Evolutionary conservation across 2,888 invertebrate genomes (phyloP).

Genomic region (Timema podura): DNA sequence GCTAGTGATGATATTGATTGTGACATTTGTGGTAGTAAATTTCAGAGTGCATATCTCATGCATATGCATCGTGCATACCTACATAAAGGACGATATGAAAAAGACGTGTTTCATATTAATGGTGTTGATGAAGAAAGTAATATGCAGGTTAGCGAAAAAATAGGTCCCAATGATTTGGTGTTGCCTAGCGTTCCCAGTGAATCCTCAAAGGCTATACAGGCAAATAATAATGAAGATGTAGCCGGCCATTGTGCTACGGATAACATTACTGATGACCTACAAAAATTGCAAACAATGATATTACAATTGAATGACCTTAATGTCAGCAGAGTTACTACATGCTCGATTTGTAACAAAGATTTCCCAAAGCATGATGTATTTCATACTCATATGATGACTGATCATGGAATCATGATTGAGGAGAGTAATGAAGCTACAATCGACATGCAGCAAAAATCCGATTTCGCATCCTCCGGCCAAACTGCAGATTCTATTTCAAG

Average conservation of each 20-base stretch:
- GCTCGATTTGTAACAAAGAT: slow-evolving; percentile 67
- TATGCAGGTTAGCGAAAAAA: not conserved
- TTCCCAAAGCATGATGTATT: slow-evolving; percentile 68
- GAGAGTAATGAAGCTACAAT: slow-evolving; percentile 41
- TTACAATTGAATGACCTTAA: slow-evolving; percentile 80
- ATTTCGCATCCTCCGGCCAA: slow-evolving; percentile 38
- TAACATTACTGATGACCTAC: slow-evolving; percentile 67
- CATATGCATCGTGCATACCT: slow-evolving; percentile 46
- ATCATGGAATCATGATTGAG: slow-evolving; percentile 56
- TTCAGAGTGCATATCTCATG: slow-evolving; percentile 43
- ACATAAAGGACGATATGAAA: slow-evolving; percentile 35
- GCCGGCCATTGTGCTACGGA: slow-evolving; percentile 18
- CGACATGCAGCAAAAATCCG: slow-evolving; percentile 38
- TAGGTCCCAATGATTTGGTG: no score
- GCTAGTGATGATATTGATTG: slow-evolving; percentile 39
- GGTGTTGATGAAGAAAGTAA: slow-evolving; percentile 6
- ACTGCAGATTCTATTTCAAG: slow-evolving; percentile 33
- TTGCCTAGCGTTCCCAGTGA: no score
- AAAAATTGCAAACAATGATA: slow-evolving; percentile 87
- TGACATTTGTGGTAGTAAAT: slow-evolving; percentile 43
- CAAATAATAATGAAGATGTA: slow-evolving; percentile 25
- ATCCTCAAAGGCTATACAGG: no score
- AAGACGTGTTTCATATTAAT: not conserved
- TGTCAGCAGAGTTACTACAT: slow-evolving; percentile 54
- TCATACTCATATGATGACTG: slow-evolving; percentile 63